Conservation (phyloP, 30 jellyfish, hydroid and myxozoan genomes). For the Aurelia coerulea region DNA sequence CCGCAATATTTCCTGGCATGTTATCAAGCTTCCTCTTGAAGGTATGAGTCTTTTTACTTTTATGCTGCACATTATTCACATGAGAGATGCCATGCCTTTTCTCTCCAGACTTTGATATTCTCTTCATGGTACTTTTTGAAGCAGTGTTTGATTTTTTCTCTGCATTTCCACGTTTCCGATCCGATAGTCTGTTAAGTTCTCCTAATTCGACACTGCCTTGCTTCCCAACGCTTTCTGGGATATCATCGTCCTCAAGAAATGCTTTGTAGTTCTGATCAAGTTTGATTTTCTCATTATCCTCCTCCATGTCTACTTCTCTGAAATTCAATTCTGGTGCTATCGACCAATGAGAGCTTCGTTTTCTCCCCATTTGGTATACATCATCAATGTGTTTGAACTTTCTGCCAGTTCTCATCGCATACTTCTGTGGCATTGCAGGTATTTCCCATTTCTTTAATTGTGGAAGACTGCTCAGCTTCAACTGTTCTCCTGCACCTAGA, state of each 20-base stretch:
- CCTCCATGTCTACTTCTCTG: conserved; percentile 89
- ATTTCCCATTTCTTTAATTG: conserved; percentile 89
- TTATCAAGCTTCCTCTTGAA: no score
- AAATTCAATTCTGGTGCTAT: conserved; percentile 75
- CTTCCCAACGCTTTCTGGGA: conserved; percentile 3
- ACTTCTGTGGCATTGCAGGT: conserved; percentile 78
- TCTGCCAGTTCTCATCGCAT: conserved; percentile 84
- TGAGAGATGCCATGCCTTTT: not conserved
- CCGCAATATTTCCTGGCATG: not conserved
- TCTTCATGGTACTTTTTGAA: not conserved
- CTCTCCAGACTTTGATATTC: not conserved
- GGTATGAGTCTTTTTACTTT: not conserved
- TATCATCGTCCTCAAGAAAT: conserved; percentile 83
- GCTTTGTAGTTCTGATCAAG: conserved; percentile 90
- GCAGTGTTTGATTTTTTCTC: conserved; percentile 14
- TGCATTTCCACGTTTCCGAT: not conserved
- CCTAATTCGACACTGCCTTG: not conserved
- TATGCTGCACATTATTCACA: not conserved
- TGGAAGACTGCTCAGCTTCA: conserved; percentile 84
- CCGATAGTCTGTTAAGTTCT: conserved; percentile 1
- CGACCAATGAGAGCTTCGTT: conserved; percentile 94
- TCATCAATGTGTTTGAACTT: conserved; percentile 84
- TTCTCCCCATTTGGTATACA: conserved; percentile 44
- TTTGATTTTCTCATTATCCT: conserved; percentile 89
- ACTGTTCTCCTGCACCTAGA: conserved; percentile 28